Base-by-base conservation (phyloP, 2,888 invertebrate species). In the Sarcophaga carnaria region DNA sequence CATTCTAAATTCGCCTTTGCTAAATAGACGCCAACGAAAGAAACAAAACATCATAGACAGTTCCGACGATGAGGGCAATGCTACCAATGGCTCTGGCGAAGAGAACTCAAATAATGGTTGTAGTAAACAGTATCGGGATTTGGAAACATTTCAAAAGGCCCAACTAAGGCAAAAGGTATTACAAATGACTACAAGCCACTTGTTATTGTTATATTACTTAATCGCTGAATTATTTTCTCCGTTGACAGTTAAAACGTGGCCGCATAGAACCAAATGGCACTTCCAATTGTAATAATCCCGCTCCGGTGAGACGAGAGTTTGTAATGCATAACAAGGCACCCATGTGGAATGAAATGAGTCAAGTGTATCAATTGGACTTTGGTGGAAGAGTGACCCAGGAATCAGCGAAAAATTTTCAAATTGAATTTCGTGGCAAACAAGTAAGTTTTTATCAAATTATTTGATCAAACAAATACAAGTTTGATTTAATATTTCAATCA, bases 371-470 rank as follows among this genome's bases (percentile, higher is more conserved):
- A 93, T 95, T 99, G 67, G 99, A 99, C 94, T 99, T 99, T 94
- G 99, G 99, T 5, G 99, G 99, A 14, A 95, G 99, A 89, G 99
- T 99, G 85, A 99, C 99, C 4, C 99, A 99, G 94, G 99, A 99
- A 93, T 99, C 99, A 66, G 99, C 99, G 20, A 99, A 99, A 94
- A 99, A 99, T 94, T 99, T 99, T 94, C 99, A 99, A 94, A 99
- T 99, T 83, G 99, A 99, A 94, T 98, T 98, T 93, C 96, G 97
- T 90, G 98, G 98, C 88, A 98, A 98, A 94, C 99, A 99, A 96
- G 99, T 98, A 90, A 91, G 91, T 88, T 54, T 45, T 8, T 12
- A 8, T 4, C 6, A 11, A 14, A 59, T n/a, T 17, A 74, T 47
- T 69, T 37, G 37, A 37, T 37, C 37, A 37, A 37, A 37, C 8